These are phyloP conservation scores for Capitella teleta DNA, from an alignment of 1,140 invertebrate genomes.

Conservation along the genomic window DNA sequence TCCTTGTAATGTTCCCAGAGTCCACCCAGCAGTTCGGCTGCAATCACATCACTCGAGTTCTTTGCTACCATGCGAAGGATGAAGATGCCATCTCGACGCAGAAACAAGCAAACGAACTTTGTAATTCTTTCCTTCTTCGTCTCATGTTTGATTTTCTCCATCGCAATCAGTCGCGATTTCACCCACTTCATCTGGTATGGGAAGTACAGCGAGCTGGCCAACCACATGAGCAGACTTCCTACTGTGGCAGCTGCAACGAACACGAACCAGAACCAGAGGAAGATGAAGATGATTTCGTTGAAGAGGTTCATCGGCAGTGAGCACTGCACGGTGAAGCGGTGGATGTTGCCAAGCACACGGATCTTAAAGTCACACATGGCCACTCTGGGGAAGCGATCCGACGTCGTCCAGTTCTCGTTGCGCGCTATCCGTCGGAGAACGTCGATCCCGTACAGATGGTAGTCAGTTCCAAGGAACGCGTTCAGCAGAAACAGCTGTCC, in stretches of 20 bases:
- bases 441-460: conserved; percentile 44
- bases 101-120: conserved; percentile 32
- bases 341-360: conserved; percentile 41
- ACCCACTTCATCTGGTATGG: conserved; percentile 1
- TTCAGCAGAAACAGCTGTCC: conserved; percentile 48
- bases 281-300: too few relatives aligned
- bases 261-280: conserved; percentile 50
- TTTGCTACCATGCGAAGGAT: conserved; percentile 31
- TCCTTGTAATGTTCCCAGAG: conserved; percentile 32
- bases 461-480: conserved; percentile 44
- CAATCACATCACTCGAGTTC: conserved; percentile 36
- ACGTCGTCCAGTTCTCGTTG: conserved; percentile 41
- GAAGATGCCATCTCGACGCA: conserved; percentile 39
- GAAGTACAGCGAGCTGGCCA: not conserved
- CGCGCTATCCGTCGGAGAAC: conserved; percentile 42
- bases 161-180: conserved; percentile 2
- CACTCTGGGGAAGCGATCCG: too few relatives aligned
- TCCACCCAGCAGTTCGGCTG: conserved; percentile 30
- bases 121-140: too few relatives aligned
- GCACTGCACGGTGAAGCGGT: conserved; percentile 47
- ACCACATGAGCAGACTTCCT: conserved; percentile 36
- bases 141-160: conserved; percentile 1
- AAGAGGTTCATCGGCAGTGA: too few relatives aligned
- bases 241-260: conserved; percentile 44
- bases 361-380: conserved; percentile 50